phyloP scores from a whole-genome alignment of 2,113 vertebrate species.

The Gracilinanus agilis region DNA sequence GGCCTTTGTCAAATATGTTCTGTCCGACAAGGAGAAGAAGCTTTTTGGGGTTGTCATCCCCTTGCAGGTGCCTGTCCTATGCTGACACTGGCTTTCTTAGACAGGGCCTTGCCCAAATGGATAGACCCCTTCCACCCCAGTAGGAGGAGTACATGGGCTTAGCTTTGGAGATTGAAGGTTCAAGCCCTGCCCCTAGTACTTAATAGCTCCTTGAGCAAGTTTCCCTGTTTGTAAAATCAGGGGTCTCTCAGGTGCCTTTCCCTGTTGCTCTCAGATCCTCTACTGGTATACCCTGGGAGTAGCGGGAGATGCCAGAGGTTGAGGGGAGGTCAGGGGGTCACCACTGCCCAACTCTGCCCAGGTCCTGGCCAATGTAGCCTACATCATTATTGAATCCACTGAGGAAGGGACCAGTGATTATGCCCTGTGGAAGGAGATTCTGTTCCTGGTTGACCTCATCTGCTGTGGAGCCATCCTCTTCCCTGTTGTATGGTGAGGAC shows the following conservation, averaged over 20 bases:
- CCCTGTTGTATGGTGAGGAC: constrained; percentile 90
- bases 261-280: background rate
- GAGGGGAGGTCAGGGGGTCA: background rate
- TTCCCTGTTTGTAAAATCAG: background rate
- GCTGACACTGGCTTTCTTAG: background rate
- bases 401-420: constrained; percentile 91
- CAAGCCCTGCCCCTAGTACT: background rate
- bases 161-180: background rate
- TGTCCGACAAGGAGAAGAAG: constrained; percentile 93
- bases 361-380: constrained; percentile 92
- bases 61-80: constrained; percentile 84
- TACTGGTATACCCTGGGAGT: background rate
- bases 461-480: constrained; percentile 92
- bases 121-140: background rate
- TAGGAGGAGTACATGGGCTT: background rate
- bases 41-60: constrained; percentile 92
- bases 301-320: background rate
- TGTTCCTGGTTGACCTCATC: constrained; percentile 91
- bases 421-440: constrained; percentile 89
- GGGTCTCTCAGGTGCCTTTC: background rate
- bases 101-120: background rate
- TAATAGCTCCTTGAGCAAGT: background rate
- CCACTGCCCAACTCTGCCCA: constrained; percentile 60
- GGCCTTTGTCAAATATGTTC: constrained; percentile 91
- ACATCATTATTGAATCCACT: constrained; percentile 89